Evolutionary conservation across 1,140 invertebrate species (phyloP), one percentile per base, ranked within the genome.

Genomic region (Bombus pyrosoma): DNA sequence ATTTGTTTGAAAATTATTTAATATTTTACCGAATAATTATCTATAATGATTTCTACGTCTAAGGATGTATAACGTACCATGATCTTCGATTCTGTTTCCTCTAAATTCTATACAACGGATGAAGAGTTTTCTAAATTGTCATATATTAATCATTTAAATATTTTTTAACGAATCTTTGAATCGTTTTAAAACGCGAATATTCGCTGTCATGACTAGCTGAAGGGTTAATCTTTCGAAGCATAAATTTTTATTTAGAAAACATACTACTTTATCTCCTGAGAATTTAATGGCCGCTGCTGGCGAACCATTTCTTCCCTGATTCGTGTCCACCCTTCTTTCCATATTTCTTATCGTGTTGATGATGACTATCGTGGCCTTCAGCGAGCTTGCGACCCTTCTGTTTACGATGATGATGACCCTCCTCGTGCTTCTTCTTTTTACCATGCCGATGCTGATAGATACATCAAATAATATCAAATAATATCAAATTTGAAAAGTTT

Each of bases 281-380:
- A 64, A 32, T 47, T 84, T 64, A 87, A 78, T 69, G 81, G 15
- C 79, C 69, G 57, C 43, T 95, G 73, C 95, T 95, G 90, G 94
- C 95, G 10, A 94, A 90, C 96, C 96, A 97, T 87, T 96, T 96
- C 88, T 96, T 96, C 18, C 95, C 96, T 4, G 90, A 91, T 4
- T 93, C 92, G 15, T 95, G 92, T 1, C 93, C 95, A 6, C 91
- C 93, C 81, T 96, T 95, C 22, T 95, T 93, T 4, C 93, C 94
- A 79, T 96, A 92, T 73, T 95, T 94, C 5, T 92, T 87, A 2
- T 95, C 87, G 53, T 96, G 95, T 32, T 94, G 92, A 71, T 96
- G 95, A 91, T 96, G 96, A 43, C 93, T 87, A 57, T 96, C 95
- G 83, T 96, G 95, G 1, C 96, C 96, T 4, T 91, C 94, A 0